These are phyloP conservation scores for Dasysyrphus tricinctus DNA, from an alignment of 2,888 invertebrate genomes.

Conservation along the genomic window DNA sequence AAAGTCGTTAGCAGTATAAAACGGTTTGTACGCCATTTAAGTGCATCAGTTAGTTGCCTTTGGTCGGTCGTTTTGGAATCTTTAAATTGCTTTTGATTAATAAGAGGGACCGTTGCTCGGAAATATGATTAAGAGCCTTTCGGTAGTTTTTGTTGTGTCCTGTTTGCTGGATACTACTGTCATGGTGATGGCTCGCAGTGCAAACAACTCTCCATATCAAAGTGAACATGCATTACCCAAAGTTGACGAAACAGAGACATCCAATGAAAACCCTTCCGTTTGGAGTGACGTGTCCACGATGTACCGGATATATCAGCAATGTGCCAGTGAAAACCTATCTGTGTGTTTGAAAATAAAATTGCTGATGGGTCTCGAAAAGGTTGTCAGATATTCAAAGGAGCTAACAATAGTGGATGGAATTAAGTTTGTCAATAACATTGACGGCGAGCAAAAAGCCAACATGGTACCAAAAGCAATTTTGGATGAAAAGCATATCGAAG, in stretches of 20 bases:
- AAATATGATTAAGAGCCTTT: conserved; percentile 54
- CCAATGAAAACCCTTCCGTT: conserved; percentile 76
- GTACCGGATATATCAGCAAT: conserved; percentile 92
- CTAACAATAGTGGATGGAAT: conserved; percentile 90
- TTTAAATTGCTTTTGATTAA: background rate
- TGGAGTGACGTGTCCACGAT: conserved; percentile 87
- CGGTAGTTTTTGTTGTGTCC: conserved; percentile 41
- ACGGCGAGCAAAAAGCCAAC: conserved; percentile 76
- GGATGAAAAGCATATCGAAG: conserved; percentile 87
- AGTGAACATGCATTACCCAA: conserved; percentile 41
- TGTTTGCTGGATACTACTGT: conserved; percentile 42
- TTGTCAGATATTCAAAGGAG: conserved; percentile 86
- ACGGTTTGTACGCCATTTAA: conserved; percentile 78
- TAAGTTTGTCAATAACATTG: conserved; percentile 87
- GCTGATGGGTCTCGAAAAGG: conserved; percentile 90
- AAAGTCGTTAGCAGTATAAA: conserved; percentile 79
- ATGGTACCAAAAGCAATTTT: conserved; percentile 69
- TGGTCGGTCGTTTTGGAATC: conserved; percentile 47
- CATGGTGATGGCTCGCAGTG: conserved; percentile 68
- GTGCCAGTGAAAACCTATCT: conserved; percentile 88
- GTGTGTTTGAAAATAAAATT: conserved; percentile 92
- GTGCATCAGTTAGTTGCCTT: conserved; percentile 78
- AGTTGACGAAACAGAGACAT: conserved; percentile 26
- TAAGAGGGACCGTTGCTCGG: background rate
- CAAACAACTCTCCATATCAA: conserved; percentile 40